Base-by-base conservation (phyloP, 2,113 vertebrate species). In the Ctenodactylus gundi region DNA sequence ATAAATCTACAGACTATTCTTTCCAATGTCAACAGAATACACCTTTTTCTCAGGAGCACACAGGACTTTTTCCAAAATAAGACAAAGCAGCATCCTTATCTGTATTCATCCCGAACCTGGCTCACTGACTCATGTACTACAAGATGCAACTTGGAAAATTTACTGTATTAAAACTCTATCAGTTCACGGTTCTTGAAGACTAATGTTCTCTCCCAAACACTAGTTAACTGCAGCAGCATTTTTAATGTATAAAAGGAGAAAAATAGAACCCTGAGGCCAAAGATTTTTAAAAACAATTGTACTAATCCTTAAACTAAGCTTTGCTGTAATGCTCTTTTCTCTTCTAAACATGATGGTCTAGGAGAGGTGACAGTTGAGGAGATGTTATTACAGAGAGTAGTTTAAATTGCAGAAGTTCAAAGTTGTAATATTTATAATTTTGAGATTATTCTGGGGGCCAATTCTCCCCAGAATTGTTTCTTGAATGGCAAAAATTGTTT, bases 361-460 rank as follows among this genome's bases (percentile, higher is more conserved):
- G 96, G 97, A 96, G 94, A 57, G 94, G 95, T 81, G 96, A 95
- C 88, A 90, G 96, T 93, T 90, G 95, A 96, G 92, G 64, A 36
- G 91, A 81, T 93, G 13, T 64, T 65, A 58, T 91, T 31, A 87
- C 94, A 96, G 97, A n/a, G 97, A 97, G 94, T 97, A 75, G 97
- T 94, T 96, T 90, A 97, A 97, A 96, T 97, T 29, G 14, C 90
- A 97, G 95, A 97, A 96, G 94, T 96, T 95, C 94, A 95, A 96
- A 92, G 85, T 98, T 98, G 94, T 98, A 97, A 96, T 98, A 98
- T 99, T 98, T 99, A 98, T 98, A 98, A 98, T 98, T 98, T 98
- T 98, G 95, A 98, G n/a, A 98, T 98, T 98, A 98, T 98, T 98
- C 97, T 98, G 97, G 97, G 98, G 98, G 97, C 98, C 96, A 65